Percentiles rank a stretch among this genome's conserved stretches.
Evolutionary conservation across 2,888 invertebrate species (phyloP).

Genomic region (Athalia circularis): DNA sequence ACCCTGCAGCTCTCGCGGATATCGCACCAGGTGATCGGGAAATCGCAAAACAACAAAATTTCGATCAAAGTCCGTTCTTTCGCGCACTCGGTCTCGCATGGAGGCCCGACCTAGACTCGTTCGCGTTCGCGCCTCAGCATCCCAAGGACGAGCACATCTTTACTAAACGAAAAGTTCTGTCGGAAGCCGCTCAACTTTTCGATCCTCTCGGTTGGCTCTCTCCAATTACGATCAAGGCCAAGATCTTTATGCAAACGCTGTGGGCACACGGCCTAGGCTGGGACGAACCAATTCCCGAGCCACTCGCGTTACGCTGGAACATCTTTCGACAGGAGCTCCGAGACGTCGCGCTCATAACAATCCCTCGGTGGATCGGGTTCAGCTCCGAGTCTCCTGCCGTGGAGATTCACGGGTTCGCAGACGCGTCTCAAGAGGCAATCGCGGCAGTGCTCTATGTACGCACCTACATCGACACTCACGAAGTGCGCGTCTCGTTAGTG

Average conservation of each 20-base stretch:
- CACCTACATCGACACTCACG: slow-evolving; percentile 19
- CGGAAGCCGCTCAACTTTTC: slow-evolving; percentile 42
- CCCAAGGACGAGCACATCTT: neutral
- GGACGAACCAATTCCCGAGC: slow-evolving; percentile 40
- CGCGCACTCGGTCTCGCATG: slow-evolving; percentile 48
- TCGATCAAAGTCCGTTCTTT: slow-evolving; percentile 30
- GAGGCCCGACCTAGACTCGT: slow-evolving; percentile 38
- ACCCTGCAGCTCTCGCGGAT: neutral
- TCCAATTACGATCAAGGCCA: slow-evolving; percentile 44
- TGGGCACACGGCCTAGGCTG: slow-evolving; percentile 47
- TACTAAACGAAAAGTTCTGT: slow-evolving; percentile 43
- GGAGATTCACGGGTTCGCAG: slow-evolving; percentile 50
- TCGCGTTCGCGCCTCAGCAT: slow-evolving; percentile 34
- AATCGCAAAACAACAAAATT: neutral
- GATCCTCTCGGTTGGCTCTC: slow-evolving; percentile 51
- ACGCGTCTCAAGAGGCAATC: slow-evolving; percentile 47
- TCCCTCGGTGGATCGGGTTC: slow-evolving; percentile 43
- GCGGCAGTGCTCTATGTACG: slow-evolving; percentile 48
- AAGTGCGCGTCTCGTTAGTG: slow-evolving; percentile 40
- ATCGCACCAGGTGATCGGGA: slow-evolving; percentile 22
- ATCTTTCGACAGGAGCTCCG: slow-evolving; percentile 21
- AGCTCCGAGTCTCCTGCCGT: neutral
- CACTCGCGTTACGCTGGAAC: slow-evolving; percentile 42
- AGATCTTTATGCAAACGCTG: slow-evolving; percentile 50
- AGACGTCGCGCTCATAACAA: neutral